These are phyloP conservation scores for Spermophilus dauricus DNA, from an alignment of 2,113 vertebrate genomes.

Conservation along the genomic window DNA sequence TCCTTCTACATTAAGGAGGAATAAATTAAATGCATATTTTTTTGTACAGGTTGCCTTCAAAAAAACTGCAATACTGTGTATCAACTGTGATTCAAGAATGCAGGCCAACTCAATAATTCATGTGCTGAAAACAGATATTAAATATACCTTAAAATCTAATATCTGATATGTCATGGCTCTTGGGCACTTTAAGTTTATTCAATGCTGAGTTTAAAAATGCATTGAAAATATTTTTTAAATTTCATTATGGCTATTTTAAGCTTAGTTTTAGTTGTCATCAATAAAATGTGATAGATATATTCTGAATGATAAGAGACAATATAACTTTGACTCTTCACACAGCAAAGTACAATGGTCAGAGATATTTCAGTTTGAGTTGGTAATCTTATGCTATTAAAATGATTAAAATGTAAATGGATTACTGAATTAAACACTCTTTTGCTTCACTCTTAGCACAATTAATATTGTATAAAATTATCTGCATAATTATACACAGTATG, in stretches of 20 bases:
- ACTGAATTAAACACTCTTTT: slow-evolving; percentile 88
- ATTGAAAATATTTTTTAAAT: slow-evolving; percentile 28
- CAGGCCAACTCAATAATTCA: slow-evolving; percentile 13
- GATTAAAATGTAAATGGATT: slow-evolving; percentile 90
- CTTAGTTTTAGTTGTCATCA: slow-evolving; percentile 65
- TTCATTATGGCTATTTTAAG: slow-evolving; percentile 27
- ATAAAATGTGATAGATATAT: slow-evolving; percentile 73
- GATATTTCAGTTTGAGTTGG: slow-evolving; percentile 86
- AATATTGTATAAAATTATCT: slow-evolving; percentile 90
- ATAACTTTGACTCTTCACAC: slow-evolving; percentile 76
- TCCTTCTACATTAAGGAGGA: slow-evolving; percentile 72
- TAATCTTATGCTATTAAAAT: slow-evolving; percentile 86
- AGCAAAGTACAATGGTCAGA: slow-evolving; percentile 81
- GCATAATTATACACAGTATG: slow-evolving; percentile 85
- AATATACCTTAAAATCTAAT: slow-evolving; percentile 54
- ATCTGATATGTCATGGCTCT: slow-evolving; percentile 30
- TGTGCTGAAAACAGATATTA: slow-evolving; percentile 14
- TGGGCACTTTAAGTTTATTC: slow-evolving; percentile 10
- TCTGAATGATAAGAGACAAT: slow-evolving; percentile 71
- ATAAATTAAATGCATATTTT: slow-evolving; percentile 65
- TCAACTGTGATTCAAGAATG: slow-evolving; percentile 63
- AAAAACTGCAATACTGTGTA: slow-evolving; percentile 60
- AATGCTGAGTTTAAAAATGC: slow-evolving; percentile 24
- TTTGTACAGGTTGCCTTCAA: slow-evolving; percentile 36
- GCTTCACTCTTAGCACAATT: slow-evolving; percentile 87